phyloP scores from a whole-genome alignment of 2,113 vertebrate genomes.

The Antigone vipio region DNA sequence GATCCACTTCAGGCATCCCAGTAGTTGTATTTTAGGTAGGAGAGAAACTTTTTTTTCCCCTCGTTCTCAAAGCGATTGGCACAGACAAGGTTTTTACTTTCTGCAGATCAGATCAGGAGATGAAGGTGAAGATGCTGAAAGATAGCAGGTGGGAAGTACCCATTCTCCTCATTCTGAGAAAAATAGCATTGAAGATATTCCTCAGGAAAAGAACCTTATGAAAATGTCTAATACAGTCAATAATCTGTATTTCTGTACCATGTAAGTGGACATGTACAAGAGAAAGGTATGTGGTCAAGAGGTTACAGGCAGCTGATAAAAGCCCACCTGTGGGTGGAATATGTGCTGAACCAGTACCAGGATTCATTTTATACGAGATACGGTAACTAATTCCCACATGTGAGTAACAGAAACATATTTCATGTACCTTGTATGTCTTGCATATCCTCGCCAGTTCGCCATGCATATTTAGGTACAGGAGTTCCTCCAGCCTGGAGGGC shows the following conservation, averaged over 20 bases:
- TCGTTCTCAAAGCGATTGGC: background rate
- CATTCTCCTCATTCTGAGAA: background rate
- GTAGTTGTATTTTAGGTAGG: background rate
- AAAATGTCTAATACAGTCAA: background rate
- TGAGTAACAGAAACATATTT: background rate
- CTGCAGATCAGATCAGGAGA: background rate
- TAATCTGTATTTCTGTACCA: background rate
- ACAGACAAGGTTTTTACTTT: background rate
- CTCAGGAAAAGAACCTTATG: background rate
- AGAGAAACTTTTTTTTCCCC: background rate
- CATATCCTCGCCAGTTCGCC: background rate
- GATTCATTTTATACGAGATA: background rate
- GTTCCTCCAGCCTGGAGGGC: background rate
- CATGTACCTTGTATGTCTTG: background rate
- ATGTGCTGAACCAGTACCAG: background rate
- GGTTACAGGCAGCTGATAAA: background rate
- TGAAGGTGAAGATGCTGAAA: background rate
- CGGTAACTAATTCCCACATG: background rate
- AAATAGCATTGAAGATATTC: background rate
- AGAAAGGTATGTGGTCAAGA: background rate
- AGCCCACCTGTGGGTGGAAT: background rate
- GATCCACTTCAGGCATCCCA: background rate
- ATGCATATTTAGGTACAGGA: background rate
- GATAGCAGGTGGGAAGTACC: background rate
- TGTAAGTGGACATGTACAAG: background rate